These are phyloP conservation scores for Phaetusa simplex DNA, from an alignment of 2,113 vertebrate genomes.

Conservation along the genomic window DNA sequence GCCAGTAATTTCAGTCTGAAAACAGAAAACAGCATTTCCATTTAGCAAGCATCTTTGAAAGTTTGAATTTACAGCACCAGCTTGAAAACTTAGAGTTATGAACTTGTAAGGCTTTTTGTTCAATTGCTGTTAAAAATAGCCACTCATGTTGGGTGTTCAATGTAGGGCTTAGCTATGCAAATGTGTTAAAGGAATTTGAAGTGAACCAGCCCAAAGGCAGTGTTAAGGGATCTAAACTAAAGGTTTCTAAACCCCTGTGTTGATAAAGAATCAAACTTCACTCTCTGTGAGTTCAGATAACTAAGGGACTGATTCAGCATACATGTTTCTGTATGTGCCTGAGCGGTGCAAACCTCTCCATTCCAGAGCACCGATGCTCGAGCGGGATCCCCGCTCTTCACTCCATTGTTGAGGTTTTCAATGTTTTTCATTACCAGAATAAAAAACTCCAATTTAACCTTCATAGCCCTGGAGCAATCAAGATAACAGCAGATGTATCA, in stretches of 20 bases:
- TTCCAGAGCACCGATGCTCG: accelerated
- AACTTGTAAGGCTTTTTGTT: not conserved
- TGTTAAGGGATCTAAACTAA: not conserved
- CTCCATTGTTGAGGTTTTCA: too few relatives aligned
- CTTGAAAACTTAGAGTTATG: not conserved
- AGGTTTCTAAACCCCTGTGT: not conserved
- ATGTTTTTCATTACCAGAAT: not conserved
- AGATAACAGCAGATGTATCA: accelerated
- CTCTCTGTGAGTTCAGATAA: accelerated
- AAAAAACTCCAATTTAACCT: not conserved
- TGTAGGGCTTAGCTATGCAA: accelerated
- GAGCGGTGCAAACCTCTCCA: accelerated
- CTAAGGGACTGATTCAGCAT: accelerated
- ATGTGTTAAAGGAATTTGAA: too few relatives aligned
- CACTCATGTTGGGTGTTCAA: accelerated
- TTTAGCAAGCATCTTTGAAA: not conserved
- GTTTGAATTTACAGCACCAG: not conserved
- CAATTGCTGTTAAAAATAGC: not conserved
- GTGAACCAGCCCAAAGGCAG: not conserved
- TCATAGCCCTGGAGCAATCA: accelerated
- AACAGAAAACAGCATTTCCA: not conserved
- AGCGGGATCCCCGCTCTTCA: not conserved
- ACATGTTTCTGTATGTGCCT: accelerated
- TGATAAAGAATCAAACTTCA: not conserved
- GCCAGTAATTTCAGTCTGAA: too few relatives aligned